Conservation (phyloP, 2,888 invertebrate species). For the Neocrepidodera transversa region DNA sequence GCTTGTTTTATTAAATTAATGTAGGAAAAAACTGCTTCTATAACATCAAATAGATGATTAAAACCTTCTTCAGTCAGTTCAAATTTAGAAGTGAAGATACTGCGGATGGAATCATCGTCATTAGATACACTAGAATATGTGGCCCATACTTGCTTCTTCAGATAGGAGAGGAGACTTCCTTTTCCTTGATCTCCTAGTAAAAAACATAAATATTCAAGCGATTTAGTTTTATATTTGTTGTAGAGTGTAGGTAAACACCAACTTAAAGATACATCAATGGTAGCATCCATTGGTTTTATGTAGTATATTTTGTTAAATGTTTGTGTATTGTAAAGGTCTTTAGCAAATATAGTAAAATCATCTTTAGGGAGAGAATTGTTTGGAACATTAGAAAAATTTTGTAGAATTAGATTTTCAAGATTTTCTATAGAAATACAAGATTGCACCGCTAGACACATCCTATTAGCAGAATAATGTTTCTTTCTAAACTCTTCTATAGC, state of each 20-base stretch:
- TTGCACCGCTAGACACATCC: constrained; percentile 87
- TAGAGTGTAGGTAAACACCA: constrained; percentile 69
- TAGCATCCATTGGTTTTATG: constrained; percentile 76
- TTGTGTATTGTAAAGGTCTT: constrained; percentile 67
- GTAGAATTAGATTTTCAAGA: constrained; percentile 70
- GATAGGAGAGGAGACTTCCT: constrained; percentile 80
- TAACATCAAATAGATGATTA: constrained; percentile 72
- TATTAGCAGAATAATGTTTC: constrained; percentile 83
- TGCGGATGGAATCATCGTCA: constrained; percentile 80
- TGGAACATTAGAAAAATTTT: constrained; percentile 74
- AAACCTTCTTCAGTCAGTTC: constrained; percentile 81
- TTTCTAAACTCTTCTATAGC: constrained; percentile 76
- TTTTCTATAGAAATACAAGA: constrained; percentile 69
- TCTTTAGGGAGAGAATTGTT: constrained; percentile 69
- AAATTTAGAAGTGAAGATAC: constrained; percentile 76
- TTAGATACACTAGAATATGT: background rate
- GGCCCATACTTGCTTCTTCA: constrained; percentile 63
- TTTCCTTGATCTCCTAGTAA: constrained; percentile 88
- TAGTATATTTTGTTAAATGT: constrained; percentile 74
- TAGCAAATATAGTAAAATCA: constrained; percentile 65
- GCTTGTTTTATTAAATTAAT: constrained; percentile 73
- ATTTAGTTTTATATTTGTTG: constrained; percentile 76
- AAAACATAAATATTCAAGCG: constrained; percentile 77
- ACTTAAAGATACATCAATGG: background rate
- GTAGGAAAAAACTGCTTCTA: constrained; percentile 81